These are phyloP conservation scores for Popillia japonica DNA, from an alignment of 1,140 invertebrate genomes.

Conservation along the genomic window DNA sequence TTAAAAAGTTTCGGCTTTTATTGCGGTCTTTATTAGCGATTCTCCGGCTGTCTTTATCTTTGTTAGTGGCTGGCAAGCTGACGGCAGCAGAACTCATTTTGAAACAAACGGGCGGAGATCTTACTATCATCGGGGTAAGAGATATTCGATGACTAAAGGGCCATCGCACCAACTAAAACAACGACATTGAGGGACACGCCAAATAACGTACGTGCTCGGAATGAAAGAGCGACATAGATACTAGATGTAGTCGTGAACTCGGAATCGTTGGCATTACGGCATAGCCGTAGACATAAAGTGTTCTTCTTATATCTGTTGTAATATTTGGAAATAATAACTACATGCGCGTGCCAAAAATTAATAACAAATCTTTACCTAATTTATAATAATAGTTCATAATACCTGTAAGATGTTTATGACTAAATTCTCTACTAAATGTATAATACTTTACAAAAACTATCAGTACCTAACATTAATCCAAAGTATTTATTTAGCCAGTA, in stretches of 20 bases:
- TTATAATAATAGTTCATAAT: too few relatives aligned
- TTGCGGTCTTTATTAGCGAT: constrained; percentile 30
- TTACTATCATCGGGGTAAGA: background rate
- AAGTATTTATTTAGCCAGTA: too few relatives aligned
- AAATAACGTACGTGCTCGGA: background rate
- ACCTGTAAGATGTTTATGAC: too few relatives aligned
- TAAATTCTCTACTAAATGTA: too few relatives aligned
- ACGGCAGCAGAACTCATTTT: background rate
- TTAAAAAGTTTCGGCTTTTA: constrained; percentile 26
- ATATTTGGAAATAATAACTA: too few relatives aligned
- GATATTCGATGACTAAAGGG: background rate
- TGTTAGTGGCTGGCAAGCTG: constrained; percentile 24
- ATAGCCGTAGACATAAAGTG: too few relatives aligned
- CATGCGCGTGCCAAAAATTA: too few relatives aligned
- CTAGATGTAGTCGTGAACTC: background rate
- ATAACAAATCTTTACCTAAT: too few relatives aligned
- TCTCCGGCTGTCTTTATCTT: constrained; percentile 7
- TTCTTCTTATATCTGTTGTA: too few relatives aligned
- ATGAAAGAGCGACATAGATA: background rate
- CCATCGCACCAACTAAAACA: background rate
- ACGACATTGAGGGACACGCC: background rate
- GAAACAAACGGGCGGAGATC: background rate
- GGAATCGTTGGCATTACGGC: too few relatives aligned
- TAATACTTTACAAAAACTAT: too few relatives aligned
- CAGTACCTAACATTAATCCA: too few relatives aligned